Conservation (phyloP, 2,113 vertebrate genomes). For the Podiceps cristatus region DNA sequence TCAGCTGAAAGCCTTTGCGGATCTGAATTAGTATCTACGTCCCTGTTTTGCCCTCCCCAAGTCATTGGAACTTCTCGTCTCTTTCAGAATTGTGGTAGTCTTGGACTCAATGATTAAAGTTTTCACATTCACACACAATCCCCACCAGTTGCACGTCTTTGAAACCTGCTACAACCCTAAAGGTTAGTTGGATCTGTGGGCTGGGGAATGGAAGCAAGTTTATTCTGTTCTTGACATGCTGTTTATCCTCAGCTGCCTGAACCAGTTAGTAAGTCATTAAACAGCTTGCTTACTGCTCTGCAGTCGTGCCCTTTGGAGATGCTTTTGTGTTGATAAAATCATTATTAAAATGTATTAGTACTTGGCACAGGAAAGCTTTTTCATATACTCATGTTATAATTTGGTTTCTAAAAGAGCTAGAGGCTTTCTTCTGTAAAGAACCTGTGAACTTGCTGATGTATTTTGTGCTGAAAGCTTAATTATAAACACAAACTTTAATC, state of each 20-base stretch:
- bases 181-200: conserved; percentile 74
- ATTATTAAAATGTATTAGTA: background rate
- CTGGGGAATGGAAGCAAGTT: background rate
- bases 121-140: conserved; percentile 98
- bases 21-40: background rate
- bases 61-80: conserved; percentile 1
- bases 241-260: background rate
- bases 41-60: background rate
- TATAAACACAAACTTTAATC: background rate
- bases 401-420: background rate
- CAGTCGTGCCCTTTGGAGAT: background rate
- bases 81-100: conserved; percentile 94
- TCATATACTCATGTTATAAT: background rate
- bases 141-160: conserved; percentile 97
- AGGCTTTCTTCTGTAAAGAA: background rate
- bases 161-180: conserved; percentile 99
- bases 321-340: background rate
- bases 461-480: background rate
- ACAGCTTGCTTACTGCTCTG: background rate
- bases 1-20: background rate
- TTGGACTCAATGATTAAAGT: conserved; percentile 99
- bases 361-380: background rate
- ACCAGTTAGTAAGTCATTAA: background rate
- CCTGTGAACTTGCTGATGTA: background rate
- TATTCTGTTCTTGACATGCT: background rate